Evolutionary conservation across 2,888 invertebrate genomes (phyloP).

Genomic region (Kryphioiulus occultus): DNA sequence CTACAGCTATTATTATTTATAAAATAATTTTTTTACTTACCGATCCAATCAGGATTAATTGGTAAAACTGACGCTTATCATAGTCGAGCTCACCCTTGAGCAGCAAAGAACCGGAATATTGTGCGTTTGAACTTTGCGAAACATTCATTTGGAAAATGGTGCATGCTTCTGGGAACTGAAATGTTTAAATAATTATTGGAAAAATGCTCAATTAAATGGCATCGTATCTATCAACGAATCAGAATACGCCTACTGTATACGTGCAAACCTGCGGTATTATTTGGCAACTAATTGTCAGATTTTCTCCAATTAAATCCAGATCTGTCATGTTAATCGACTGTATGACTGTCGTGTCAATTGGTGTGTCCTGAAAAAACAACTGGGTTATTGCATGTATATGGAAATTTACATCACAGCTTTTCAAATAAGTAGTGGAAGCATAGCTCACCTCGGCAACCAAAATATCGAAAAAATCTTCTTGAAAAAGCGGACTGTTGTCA

Average conservation of each 20-base stretch:
- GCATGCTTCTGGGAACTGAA: slow-evolving; percentile 74
- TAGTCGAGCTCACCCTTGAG: slow-evolving; percentile 37
- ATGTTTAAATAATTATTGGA: neutral
- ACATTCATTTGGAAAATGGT: slow-evolving; percentile 73
- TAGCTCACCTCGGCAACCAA: neutral
- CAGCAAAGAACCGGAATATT: slow-evolving; percentile 61
- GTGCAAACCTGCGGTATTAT: slow-evolving; percentile 61
- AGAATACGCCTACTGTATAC: no score
- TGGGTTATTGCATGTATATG: neutral
- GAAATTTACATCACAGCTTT: neutral
- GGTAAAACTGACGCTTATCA: slow-evolving; percentile 37
- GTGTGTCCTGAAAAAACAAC: slow-evolving; percentile 69
- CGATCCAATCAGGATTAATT: slow-evolving; percentile 42
- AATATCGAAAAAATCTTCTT: slow-evolving; percentile 65
- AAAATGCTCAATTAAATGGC: neutral
- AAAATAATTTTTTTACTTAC: no score
- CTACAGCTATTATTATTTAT: no score
- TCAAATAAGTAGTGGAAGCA: neutral
- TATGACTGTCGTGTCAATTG: slow-evolving; percentile 75
- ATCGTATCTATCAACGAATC: neutral
- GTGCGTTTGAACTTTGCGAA: slow-evolving; percentile 69
- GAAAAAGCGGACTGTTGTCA: slow-evolving; percentile 83
- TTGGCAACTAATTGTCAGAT: slow-evolving; percentile 76
- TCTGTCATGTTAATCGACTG: slow-evolving; percentile 78
- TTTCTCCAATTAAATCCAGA: slow-evolving; percentile 80